These are phyloP conservation scores for Pantala flavescens DNA, from an alignment of 1,140 invertebrate species.

Conservation along the genomic window DNA sequence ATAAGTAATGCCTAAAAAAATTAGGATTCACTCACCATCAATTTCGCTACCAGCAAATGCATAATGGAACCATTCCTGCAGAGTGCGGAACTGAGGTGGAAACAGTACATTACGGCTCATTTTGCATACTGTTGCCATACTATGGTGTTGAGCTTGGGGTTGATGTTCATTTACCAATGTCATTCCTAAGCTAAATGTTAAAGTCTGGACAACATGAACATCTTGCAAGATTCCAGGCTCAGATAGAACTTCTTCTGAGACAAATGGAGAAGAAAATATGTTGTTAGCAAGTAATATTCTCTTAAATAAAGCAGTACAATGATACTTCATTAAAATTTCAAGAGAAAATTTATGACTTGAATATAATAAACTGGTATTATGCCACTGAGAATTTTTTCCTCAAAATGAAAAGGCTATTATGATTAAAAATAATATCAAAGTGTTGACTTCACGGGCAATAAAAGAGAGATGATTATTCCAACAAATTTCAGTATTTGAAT, in stretches of 20 bases:
- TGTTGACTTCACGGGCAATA: no score
- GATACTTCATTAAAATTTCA: no score
- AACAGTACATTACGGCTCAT: slow-evolving; percentile 84
- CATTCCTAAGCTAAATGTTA: slow-evolving; percentile 81
- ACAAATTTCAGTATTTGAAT: no score
- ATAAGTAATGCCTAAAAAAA: no score
- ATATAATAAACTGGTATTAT: no score
- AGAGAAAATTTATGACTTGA: no score
- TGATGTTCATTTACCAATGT: slow-evolving; percentile 38
- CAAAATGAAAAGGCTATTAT: no score
- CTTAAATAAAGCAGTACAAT: background rate
- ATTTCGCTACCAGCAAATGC: slow-evolving; percentile 88
- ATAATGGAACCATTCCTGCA: slow-evolving; percentile 95
- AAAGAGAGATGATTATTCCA: no score
- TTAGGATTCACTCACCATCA: slow-evolving; percentile 57
- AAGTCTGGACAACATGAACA: slow-evolving; percentile 69
- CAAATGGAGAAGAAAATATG: background rate
- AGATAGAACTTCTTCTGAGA: background rate
- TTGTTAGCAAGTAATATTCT: background rate
- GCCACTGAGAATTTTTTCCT: no score
- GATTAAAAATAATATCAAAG: no score
- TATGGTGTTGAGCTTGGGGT: slow-evolving; percentile 61
- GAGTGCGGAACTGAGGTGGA: slow-evolving; percentile 85
- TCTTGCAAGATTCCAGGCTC: slow-evolving; percentile 32
- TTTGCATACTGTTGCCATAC: slow-evolving; percentile 85